Base-by-base conservation (phyloP, 2,888 invertebrate genomes). In the Dasypolia templi region DNA sequence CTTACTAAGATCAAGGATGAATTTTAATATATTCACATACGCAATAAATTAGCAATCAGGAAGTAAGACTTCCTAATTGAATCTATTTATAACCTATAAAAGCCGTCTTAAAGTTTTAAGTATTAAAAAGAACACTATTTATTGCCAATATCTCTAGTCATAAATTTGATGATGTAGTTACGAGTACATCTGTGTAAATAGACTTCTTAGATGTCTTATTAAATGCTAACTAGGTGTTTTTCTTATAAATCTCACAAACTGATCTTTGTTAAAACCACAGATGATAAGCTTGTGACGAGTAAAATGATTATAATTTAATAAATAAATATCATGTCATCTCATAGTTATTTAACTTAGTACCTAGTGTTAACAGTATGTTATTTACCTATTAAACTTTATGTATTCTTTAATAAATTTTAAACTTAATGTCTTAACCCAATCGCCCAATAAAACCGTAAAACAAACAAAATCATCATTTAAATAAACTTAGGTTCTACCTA, bases 21-120 rank as follows among this genome's bases (percentile, higher is more conserved):
- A 1, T 79, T 72, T 26, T 46, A 63, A 76, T 44, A 0, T 62
- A 72, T 72, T 79, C 12, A 49, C n/a, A 35, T 44, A 46, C 17
- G 29, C 6, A 42, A 62, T n/a, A n/a, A n/a, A n/a, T 63, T 56
- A 58, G 67, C 62, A 42, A 76, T 26, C 11, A 2, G 78, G 82
- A 78, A 77, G 63, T 67, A 39, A 29, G 2, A 55, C 42, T 42
- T 35, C 29, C 42, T 77, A 64, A 77, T 82, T 64, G 77, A 61
- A 59, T 56, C 6, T 79, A 53, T 75, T 74, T 59, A 80, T 59
- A 68, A 26, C 42, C 12, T 44, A 26, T 69, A 35, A 65, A 77
- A 56, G 1, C 22, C 7, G 53, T 76, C 17, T 39, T 64, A 55
- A 17, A 59, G 26, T n/a, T 17, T 59, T 32, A 67, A 62, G 77